phyloP scores from a whole-genome alignment of 2,113 vertebrate genomes.

The Sterna hirundo region DNA sequence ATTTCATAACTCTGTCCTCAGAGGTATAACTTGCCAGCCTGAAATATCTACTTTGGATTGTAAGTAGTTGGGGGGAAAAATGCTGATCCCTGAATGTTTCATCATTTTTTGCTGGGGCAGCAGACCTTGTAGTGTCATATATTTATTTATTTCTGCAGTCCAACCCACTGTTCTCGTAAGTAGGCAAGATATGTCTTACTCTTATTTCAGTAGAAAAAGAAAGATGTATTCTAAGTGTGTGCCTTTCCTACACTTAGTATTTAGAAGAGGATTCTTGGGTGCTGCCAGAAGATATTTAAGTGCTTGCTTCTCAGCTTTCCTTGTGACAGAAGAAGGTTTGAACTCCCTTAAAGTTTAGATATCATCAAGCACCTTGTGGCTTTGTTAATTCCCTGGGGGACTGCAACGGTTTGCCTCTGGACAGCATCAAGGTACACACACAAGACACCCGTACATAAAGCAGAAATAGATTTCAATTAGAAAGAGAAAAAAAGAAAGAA shows the following conservation, averaged over 20 bases:
- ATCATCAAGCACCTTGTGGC: background rate
- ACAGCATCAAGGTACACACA: background rate
- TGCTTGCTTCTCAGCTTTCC: background rate
- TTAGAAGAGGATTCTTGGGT: background rate
- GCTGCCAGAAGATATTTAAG: background rate
- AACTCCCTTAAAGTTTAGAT: background rate
- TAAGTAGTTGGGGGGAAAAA: conserved; percentile 13
- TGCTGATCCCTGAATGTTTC: conserved; percentile 58
- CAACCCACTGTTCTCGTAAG: background rate
- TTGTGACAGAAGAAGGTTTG: background rate
- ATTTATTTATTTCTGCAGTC: background rate
- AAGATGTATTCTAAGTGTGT: background rate
- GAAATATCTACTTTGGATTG: conserved; percentile 53
- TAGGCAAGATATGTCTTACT: background rate
- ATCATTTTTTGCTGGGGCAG: conserved; percentile 50
- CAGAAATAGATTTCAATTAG: background rate
- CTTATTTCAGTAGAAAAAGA: background rate
- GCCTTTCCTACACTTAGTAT: background rate
- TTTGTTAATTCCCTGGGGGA: background rate
- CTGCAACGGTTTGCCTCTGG: background rate
- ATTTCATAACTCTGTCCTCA: conserved; percentile 62
- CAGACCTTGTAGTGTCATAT: conserved; percentile 7
- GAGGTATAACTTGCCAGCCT: conserved; percentile 42
- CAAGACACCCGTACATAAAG: background rate
- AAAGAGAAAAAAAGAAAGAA: background rate